phyloP scores from a whole-genome alignment of 2,113 vertebrate genomes.

The Centropristis striata region DNA sequence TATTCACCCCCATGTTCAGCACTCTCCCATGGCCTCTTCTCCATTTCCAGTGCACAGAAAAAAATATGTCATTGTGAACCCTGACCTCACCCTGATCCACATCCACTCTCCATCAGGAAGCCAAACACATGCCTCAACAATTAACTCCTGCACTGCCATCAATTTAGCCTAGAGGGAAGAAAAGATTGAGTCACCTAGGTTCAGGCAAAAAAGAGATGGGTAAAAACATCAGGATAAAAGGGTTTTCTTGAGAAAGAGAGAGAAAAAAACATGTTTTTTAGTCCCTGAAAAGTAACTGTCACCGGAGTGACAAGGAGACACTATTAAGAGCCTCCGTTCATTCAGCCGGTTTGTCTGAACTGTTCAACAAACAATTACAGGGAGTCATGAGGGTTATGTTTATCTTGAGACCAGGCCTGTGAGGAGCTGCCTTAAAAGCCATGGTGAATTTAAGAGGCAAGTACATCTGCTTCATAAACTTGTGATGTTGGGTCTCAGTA shows the following conservation, averaged over 20 bases:
- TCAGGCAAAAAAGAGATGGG: slow-evolving; percentile 72
- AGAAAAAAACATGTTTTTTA: slow-evolving; percentile 77
- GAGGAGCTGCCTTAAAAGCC: slow-evolving; percentile 73
- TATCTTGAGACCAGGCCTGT: slow-evolving; percentile 68
- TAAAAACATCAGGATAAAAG: slow-evolving; percentile 77
- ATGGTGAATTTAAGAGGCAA: slow-evolving; percentile 62
- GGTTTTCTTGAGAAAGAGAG: slow-evolving; percentile 71
- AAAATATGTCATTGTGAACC: slow-evolving; percentile 81
- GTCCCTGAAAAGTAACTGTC: slow-evolving; percentile 77
- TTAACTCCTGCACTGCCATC: slow-evolving; percentile 84
- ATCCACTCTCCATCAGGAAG: slow-evolving; percentile 84
- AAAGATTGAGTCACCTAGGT: slow-evolving; percentile 81
- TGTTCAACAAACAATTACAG: slow-evolving; percentile 71
- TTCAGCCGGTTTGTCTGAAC: slow-evolving; percentile 72
- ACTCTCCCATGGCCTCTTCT: slow-evolving; percentile 79
- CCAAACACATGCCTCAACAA: slow-evolving; percentile 85
- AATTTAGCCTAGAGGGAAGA: slow-evolving; percentile 81
- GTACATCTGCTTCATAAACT: slow-evolving; percentile 68
- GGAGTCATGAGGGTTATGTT: slow-evolving; percentile 77
- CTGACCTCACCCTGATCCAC: slow-evolving; percentile 77
- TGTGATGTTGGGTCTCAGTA: slow-evolving; percentile 74
- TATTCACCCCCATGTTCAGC: slow-evolving; percentile 77
- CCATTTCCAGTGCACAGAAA: slow-evolving; percentile 68
- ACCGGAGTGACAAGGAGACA: slow-evolving; percentile 77
- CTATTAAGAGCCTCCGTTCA: slow-evolving; percentile 75